Evolutionary conservation across 2,888 invertebrate species (phyloP), one percentile per base, ranked within the genome.

Genomic region (Pandemis cinnamomeana): DNA sequence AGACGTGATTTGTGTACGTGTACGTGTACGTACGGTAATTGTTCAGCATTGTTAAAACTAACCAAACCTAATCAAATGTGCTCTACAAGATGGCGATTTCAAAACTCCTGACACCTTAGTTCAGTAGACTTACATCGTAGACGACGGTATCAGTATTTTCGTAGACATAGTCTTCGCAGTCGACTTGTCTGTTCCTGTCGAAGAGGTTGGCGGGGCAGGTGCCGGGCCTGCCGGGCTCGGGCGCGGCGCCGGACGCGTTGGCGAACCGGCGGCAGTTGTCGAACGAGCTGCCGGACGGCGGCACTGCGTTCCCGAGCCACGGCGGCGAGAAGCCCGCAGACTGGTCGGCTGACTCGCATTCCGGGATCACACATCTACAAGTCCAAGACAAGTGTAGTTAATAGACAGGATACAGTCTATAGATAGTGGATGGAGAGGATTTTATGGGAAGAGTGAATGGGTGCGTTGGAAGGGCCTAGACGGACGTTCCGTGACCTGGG

Each of bases 131-230:
- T 66, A 92, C 92, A 76, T 91, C 91, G 71, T 91, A 91, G 0
- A 90, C 93, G 0, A 92, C 86, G 1, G 87, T 85, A 36, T 89
- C 77, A 0, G 86, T 89, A 46, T 89, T 86, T 72, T 86, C 86
- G 66, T 90, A 92, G 0, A 92, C 83, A 53, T 82, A 86, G 1
- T 82, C 77, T 0, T 90, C 86, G 74, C 93, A 92, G 0, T 72
- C 61, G 6, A 81, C 71, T 0, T 80, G 69, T 0, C 36, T 74
- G 55, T 78, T 68, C 0, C 77, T 78, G 75, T 92, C 77, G 77
- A 93, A 93, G 71, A 87, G 82, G 2, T 76, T 67, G 0, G 85
- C 84, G 0, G 91, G 89, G 70, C 92, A 93, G 10, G 79, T 78
- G 15, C 74, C 67, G 7, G 41, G 42, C 4, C 7, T 78, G 15